Conservation (phyloP, 2,113 vertebrate species). For the Electrona antarctica region DNA sequence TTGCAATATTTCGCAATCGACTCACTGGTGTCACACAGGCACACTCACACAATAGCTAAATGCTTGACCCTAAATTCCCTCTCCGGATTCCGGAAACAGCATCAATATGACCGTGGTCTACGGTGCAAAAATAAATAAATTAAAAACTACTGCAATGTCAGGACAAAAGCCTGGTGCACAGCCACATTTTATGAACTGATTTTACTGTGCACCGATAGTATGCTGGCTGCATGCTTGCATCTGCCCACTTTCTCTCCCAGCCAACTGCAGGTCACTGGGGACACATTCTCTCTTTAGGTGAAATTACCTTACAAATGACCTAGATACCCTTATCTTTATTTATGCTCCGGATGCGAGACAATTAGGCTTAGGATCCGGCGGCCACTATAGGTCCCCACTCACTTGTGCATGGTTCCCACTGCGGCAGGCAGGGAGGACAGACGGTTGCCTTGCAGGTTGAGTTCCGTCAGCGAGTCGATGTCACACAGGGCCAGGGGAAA, state of each 20-base stretch:
- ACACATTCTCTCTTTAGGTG: neutral
- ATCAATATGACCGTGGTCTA: too few species aligned
- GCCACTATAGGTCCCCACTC: conserved; percentile 48
- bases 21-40: neutral
- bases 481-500: conserved; percentile 89
- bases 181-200: conserved; percentile 46
- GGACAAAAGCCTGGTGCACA: conserved; percentile 24
- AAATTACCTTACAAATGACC: conserved; percentile 7
- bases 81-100: neutral
- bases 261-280: conserved; percentile 28
- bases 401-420: conserved; percentile 89
- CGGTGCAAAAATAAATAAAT: too few species aligned
- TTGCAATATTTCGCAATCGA: neutral
- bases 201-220: conserved; percentile 45
- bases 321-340: neutral
- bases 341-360: too few species aligned
- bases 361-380: neutral
- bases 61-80: conserved; percentile 6
- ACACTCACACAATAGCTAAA: neutral
- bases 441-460: conserved; percentile 92
- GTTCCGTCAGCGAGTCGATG: conserved; percentile 88
- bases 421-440: conserved; percentile 83
- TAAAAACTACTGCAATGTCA: conserved; percentile 14
- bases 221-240: neutral
- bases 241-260: conserved; percentile 28